Conservation (phyloP, 1,140 invertebrate genomes). For the Zaprionus kolodkinae region DNA sequence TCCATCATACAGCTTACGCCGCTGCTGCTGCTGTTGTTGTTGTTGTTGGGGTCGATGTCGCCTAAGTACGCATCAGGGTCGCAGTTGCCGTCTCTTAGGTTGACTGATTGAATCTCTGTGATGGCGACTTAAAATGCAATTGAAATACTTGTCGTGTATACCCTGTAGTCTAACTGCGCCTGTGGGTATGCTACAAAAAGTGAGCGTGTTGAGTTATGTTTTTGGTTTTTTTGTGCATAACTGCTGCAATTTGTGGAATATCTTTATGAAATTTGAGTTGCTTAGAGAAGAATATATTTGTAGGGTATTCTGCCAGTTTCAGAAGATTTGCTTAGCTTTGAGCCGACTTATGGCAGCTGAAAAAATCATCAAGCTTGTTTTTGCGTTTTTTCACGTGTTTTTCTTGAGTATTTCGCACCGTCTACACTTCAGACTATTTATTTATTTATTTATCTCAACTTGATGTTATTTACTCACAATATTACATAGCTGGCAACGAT, state of each 20-base stretch:
- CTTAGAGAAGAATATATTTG: background rate
- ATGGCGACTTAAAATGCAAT: slow-evolving; percentile 24
- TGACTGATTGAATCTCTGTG: slow-evolving; percentile 3
- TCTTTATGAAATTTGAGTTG: background rate
- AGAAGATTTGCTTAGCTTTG: background rate
- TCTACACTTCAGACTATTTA: background rate
- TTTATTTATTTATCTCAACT: background rate
- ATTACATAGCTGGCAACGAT: slow-evolving; percentile 22
- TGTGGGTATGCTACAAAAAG: background rate
- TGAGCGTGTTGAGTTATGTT: too few species aligned
- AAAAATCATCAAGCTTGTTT: too few species aligned
- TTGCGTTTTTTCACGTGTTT: background rate
- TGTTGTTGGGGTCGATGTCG: slow-evolving; percentile 11
- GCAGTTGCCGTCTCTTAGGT: slow-evolving; percentile 6
- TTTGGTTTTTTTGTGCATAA: background rate
- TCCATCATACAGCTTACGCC: slow-evolving; percentile 22
- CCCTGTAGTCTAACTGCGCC: slow-evolving; percentile 5
- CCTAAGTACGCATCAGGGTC: background rate
- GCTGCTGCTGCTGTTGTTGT: too few species aligned
- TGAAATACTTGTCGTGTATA: slow-evolving; percentile 12
- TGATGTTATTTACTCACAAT: slow-evolving; percentile 18
- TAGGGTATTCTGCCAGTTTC: background rate
- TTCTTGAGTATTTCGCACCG: background rate
- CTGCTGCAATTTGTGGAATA: background rate
- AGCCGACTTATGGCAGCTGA: background rate